A percentile compares a stretch with the other conserved stretches of the same genome.
Evolutionary conservation across 2,888 invertebrate genomes (phyloP).

Genomic region (Drosophila nigritarsus): DNA sequence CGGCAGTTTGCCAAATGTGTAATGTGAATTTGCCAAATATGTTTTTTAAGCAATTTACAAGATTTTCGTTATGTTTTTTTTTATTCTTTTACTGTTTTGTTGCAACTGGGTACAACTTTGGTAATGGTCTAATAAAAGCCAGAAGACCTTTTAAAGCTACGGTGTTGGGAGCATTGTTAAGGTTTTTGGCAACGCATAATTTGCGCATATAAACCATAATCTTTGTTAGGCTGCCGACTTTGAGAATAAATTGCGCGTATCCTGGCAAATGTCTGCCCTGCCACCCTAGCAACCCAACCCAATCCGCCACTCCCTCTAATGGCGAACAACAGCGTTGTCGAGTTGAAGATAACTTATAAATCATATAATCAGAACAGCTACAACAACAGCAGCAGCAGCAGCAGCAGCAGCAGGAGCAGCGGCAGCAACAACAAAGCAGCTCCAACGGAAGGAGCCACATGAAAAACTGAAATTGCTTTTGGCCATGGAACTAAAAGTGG

Average conservation of each 20-base stretch:
- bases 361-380: constrained; percentile 73
- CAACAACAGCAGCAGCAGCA: constrained; percentile 35
- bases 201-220: constrained; percentile 77
- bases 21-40: constrained; percentile 67
- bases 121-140: constrained; percentile 51
- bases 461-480: constrained; percentile 80
- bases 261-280: constrained; percentile 24
- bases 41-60: constrained; percentile 54
- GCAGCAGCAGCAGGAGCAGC: constrained; percentile 5
- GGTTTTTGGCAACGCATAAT: constrained; percentile 62
- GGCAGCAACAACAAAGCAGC: constrained; percentile 45
- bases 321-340: constrained; percentile 53
- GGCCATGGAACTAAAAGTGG: constrained; percentile 12
- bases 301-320: constrained; percentile 31
- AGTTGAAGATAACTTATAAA: constrained; percentile 78
- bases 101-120: constrained; percentile 30
- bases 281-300: neutral
- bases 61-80: constrained; percentile 35
- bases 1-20: constrained; percentile 47
- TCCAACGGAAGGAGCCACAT: constrained; percentile 39
- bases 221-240: constrained; percentile 64
- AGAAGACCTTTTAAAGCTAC: constrained; percentile 8
- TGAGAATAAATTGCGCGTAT: constrained; percentile 70
- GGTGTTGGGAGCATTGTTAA: constrained; percentile 13
- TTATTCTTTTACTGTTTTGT: constrained; percentile 20